phyloP scores from a whole-genome alignment of 2,888 invertebrate species.

The Rapana venosa region DNA sequence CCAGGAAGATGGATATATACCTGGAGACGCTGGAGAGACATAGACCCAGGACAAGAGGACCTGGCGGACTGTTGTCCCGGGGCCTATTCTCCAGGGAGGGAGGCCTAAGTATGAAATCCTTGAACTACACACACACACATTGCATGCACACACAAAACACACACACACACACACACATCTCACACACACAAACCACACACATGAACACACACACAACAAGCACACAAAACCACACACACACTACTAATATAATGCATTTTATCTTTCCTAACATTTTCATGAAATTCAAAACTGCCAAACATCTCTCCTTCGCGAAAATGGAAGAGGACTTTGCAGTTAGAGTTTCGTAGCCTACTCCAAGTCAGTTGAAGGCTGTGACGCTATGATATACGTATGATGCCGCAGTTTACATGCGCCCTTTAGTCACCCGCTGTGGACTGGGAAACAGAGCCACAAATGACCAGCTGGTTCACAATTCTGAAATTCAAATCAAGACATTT shows the following conservation, averaged over 20 bases:
- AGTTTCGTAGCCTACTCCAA: background rate
- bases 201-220: too few species aligned
- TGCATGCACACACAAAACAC: background rate
- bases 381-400: constrained; percentile 35
- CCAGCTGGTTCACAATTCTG: constrained; percentile 37
- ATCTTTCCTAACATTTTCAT: background rate
- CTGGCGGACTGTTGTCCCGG: too few species aligned
- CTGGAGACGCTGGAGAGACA: too few species aligned
- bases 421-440: background rate
- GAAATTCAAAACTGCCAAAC: constrained; percentile 28
- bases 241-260: background rate
- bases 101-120: too few species aligned
- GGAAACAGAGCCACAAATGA: constrained; percentile 26
- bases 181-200: too few species aligned
- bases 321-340: background rate
- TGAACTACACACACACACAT: background rate
- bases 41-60: too few species aligned
- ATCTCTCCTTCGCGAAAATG: background rate
- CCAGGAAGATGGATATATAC: too few species aligned
- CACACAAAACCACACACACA: background rate
- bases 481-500: too few species aligned
- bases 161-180: too few species aligned
- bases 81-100: too few species aligned
- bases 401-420: constrained; percentile 19
- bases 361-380: constrained; percentile 27